Conservation (phyloP, 2,113 vertebrate genomes). For the Lasiurus cinereus region DNA sequence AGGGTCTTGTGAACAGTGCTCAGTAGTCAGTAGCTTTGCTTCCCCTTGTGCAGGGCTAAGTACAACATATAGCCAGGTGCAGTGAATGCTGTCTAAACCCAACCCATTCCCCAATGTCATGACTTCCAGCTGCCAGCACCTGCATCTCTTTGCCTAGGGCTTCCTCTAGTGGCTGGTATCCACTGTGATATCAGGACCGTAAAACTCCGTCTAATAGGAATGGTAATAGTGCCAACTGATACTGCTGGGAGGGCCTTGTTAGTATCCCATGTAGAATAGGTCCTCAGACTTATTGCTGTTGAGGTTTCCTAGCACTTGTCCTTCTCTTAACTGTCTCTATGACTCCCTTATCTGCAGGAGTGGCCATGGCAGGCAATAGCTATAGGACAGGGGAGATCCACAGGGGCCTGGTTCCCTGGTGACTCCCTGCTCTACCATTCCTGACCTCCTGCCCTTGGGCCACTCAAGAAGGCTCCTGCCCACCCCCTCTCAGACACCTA, state of each 20-base stretch:
- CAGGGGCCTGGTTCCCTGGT: not conserved
- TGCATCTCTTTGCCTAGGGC: not conserved
- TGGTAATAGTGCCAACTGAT: not conserved
- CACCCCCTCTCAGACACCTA: not conserved
- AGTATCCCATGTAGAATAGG: not conserved
- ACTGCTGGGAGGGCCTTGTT: not conserved
- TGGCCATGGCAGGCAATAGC: not conserved
- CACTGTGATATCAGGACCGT: not conserved
- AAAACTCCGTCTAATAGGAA: not conserved
- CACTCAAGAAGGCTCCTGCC: not conserved
- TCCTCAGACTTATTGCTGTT: not conserved
- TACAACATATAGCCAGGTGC: fast-evolving
- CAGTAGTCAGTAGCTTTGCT: not conserved
- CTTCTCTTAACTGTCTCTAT: not conserved
- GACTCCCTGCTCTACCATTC: not conserved
- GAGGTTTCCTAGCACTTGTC: not conserved
- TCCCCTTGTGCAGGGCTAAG: not conserved
- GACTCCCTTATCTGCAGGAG: not conserved
- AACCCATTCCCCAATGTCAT: fast-evolving
- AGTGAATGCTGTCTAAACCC: not conserved
- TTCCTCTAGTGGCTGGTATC: not conserved
- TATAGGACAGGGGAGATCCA: not conserved
- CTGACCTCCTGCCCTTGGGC: not conserved
- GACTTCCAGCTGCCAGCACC: too few species aligned
- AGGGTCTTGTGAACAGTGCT: not conserved